Evolutionary conservation across 2,797 vertebrate genomes (phyloP).

Genomic region (Megalops cyprinoides): DNA sequence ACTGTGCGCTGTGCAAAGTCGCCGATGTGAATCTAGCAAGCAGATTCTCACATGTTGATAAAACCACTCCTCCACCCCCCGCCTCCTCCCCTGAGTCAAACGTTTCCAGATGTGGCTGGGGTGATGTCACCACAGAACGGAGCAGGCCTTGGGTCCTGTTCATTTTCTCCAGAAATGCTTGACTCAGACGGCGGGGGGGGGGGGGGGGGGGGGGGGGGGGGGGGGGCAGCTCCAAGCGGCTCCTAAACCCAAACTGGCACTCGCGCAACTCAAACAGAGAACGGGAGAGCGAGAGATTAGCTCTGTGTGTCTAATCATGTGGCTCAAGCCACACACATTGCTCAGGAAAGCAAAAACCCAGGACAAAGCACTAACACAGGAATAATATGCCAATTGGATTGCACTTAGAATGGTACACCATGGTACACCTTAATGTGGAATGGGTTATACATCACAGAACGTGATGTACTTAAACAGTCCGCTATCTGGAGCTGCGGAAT

Average conservation of each 20-base stretch:
- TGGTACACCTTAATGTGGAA: too few relatives aligned
- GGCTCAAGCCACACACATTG: conserved; percentile 11
- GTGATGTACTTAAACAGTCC: too few relatives aligned
- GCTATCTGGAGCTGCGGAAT: too few relatives aligned
- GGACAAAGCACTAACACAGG: too few relatives aligned
- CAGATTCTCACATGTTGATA: conserved; percentile 31
- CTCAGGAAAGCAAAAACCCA: neutral
- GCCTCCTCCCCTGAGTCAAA: conserved; percentile 11
- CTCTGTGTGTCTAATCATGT: neutral
- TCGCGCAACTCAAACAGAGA: neutral
- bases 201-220: conserved; percentile 14
- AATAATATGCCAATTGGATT: too few relatives aligned
- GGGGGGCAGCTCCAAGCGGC: conserved; percentile 21
- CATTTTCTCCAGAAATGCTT: conserved; percentile 22
- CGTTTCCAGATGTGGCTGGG: conserved; percentile 31
- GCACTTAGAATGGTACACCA: too few relatives aligned
- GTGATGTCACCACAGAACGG: conserved; percentile 28
- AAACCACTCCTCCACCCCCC: neutral
- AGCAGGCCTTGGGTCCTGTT: conserved; percentile 19
- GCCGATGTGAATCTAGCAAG: conserved; percentile 25
- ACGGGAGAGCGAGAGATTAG: neutral
- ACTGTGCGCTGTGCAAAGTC: conserved; percentile 3
- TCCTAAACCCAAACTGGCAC: conserved; percentile 16
- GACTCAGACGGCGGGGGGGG: conserved; percentile 19
- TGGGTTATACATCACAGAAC: too few relatives aligned